A percentile compares a stretch with the other conserved stretches of the same genome.
These are phyloP conservation scores for Pherbina coryleti DNA, from an alignment of 2,888 invertebrate species.

Conservation along the genomic window DNA sequence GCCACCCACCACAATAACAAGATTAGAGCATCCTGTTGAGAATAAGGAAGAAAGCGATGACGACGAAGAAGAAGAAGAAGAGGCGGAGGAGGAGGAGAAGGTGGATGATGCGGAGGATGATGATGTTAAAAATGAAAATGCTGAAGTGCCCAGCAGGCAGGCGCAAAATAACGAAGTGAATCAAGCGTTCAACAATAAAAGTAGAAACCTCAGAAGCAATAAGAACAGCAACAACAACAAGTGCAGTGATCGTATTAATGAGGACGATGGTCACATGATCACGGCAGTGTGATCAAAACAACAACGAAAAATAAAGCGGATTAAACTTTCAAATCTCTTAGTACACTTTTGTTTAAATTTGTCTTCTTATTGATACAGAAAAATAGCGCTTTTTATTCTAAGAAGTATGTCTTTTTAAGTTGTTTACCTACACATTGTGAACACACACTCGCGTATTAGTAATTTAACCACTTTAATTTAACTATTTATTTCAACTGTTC, in stretches of 20 bases:
- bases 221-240: conserved; percentile 29
- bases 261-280: conserved; percentile 62
- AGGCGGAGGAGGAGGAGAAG: too few species aligned
- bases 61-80: conserved; percentile 30
- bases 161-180: conserved; percentile 38
- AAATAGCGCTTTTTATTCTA: neutral
- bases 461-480: too few species aligned
- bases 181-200: conserved; percentile 44
- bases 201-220: conserved; percentile 49
- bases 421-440: too few species aligned
- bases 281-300: conserved; percentile 56
- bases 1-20: conserved; percentile 47
- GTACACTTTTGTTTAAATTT: too few species aligned
- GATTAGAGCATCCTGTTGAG: neutral
- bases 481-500: too few species aligned
- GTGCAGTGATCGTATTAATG: conserved; percentile 52
- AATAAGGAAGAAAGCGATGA: conserved; percentile 34
- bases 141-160: conserved; percentile 32
- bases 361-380: neutral
- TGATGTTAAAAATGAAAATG: conserved; percentile 45
- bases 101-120: conserved; percentile 41
- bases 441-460: neutral
- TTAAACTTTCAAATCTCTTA: too few species aligned
- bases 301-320: neutral
- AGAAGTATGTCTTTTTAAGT: neutral